Evolutionary conservation across 2,797 vertebrate species (phyloP), one percentile per base, ranked within the genome.

Genomic region (Neosalanx taihuensis): DNA sequence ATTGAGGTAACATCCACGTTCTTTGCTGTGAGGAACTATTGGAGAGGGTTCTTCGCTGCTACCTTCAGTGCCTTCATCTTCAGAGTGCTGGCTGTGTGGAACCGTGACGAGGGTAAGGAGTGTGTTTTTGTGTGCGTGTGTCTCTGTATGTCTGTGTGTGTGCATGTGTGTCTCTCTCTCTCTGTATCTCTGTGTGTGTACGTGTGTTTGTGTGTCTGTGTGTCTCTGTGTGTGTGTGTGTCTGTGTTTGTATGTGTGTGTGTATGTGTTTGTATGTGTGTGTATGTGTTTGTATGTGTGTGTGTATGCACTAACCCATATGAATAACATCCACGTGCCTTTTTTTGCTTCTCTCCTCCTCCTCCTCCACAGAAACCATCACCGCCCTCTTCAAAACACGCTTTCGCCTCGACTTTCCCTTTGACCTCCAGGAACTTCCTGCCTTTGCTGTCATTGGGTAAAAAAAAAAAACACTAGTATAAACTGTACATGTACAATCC

Each of bases 11-110:
- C 53, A 2, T 65, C 51, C 12, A 59, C 56, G n/a, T 13, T 98
- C 92, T 99, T 99, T 0, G 97, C 97, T 0, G 97, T 99, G 81
- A 93, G 97, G 74, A 99, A 99, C 89, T 99, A 99, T 71, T 99
- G 97, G 97, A 94, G 97, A 0, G 97, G 97, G 33, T 98, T 99
- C 89, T 99, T 99, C 0, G 95, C 97, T 0, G 97, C 97, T 71
- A 97, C 97, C 31, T 98, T 99, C 89, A 99, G 97, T 60, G 97
- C 97, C 85, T 99, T 99, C 90, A 97, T 99, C 91, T 99, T 98
- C 90, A 92, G 97, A 49, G 96, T 99, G 1, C 90, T 99, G 6
- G 96, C 97, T 0, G 97, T 99, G 63, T 98, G 96, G 97, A 98
- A 98, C 91, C 93, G 92, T 76, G 97, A 99, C 0, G 97, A 98